Conservation (phyloP, 2,113 vertebrate genomes). For the Phycodurus eques region DNA sequence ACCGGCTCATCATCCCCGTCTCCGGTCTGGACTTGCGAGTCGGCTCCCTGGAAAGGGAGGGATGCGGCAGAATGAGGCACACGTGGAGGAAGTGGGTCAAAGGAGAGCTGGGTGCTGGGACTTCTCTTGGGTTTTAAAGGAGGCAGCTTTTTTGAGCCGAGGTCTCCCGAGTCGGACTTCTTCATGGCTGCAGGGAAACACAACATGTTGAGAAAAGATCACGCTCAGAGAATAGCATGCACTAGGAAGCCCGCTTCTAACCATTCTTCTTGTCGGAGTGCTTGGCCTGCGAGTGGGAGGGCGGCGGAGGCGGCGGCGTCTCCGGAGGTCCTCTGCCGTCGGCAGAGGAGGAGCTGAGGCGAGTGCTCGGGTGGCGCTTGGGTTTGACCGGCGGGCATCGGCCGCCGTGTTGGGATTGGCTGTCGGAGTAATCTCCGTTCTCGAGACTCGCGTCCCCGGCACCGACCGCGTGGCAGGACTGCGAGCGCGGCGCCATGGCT, state of each 20-base stretch:
- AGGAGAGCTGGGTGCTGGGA: slow-evolving; percentile 86
- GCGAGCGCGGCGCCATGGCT: slow-evolving; percentile 87
- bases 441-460: slow-evolving; percentile 78
- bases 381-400: slow-evolving; percentile 84
- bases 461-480: slow-evolving; percentile 89
- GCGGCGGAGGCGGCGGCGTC: slow-evolving; percentile 54
- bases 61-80: slow-evolving; percentile 65
- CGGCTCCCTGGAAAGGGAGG: slow-evolving; percentile 60
- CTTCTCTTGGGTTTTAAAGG: slow-evolving; percentile 86
- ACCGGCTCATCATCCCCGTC: slow-evolving; percentile 83
- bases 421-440: slow-evolving; percentile 76
- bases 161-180: slow-evolving; percentile 79
- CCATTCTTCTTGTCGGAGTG: slow-evolving; percentile 76
- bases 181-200: slow-evolving; percentile 69
- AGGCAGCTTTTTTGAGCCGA: slow-evolving; percentile 80
- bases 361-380: slow-evolving; percentile 87
- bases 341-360: slow-evolving; percentile 78
- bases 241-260: slow-evolving; percentile 31
- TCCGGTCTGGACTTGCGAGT: slow-evolving; percentile 61
- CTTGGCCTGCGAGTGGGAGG: slow-evolving; percentile 63
- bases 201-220: slow-evolving; percentile 19
- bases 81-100: slow-evolving; percentile 67
- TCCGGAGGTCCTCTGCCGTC: slow-evolving; percentile 62
- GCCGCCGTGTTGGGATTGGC: slow-evolving; percentile 65
- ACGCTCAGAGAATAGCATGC: background rate